Percentiles rank a stretch among this genome's conserved stretches.
These are phyloP conservation scores for Manacus vitellinus DNA, from an alignment of 2,113 vertebrate genomes.

Conservation along the genomic window DNA sequence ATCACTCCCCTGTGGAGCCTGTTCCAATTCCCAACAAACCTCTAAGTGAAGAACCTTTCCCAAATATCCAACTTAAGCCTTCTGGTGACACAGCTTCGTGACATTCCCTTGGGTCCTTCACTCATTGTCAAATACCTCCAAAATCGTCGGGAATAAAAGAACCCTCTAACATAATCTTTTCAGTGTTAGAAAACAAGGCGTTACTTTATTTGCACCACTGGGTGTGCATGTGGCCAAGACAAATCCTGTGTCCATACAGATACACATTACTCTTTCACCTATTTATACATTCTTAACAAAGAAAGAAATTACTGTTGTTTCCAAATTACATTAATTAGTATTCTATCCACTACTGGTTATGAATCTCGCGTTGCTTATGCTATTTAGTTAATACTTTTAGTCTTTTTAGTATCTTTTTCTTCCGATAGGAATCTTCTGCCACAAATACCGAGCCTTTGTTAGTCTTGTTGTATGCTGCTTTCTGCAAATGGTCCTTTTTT, in stretches of 20 bases:
- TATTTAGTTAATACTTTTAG: background rate
- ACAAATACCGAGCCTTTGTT: background rate
- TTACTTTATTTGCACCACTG: background rate
- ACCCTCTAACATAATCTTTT: background rate
- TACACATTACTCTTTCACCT: background rate
- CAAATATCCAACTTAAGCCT: background rate
- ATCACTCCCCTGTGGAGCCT: background rate
- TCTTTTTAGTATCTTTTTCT: background rate
- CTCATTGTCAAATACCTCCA: background rate
- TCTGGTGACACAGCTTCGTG: background rate
- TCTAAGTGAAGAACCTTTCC: background rate
- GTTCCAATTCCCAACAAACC: background rate
- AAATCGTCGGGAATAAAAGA: background rate
- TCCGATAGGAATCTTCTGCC: background rate
- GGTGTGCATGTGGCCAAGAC: background rate
- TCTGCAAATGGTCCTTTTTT: background rate
- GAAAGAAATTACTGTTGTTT: background rate
- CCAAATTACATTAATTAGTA: background rate
- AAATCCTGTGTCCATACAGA: background rate
- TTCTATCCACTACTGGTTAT: background rate
- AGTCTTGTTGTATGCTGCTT: background rate
- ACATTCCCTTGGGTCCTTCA: rapidly evolving
- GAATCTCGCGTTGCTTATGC: background rate
- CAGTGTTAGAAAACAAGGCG: background rate
- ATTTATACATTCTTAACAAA: background rate